Base-by-base conservation (phyloP, 1,140 invertebrate genomes). In the Cotesia chilonis region DNA sequence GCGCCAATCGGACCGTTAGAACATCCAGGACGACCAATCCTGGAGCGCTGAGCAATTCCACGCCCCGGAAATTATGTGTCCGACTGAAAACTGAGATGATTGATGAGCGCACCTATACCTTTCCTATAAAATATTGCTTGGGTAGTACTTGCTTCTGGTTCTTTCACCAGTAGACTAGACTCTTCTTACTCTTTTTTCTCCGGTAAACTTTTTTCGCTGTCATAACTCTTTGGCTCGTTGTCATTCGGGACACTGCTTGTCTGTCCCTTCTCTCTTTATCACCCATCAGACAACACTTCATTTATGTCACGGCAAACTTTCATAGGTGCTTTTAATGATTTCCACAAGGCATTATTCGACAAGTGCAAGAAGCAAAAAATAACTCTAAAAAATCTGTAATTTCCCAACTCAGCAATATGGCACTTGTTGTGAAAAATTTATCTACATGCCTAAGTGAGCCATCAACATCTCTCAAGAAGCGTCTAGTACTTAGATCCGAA, bases 21-120 rank as follows among this genome's bases (percentile, higher is more conserved):
- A 77, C 78, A 77, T 71, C 66, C 63, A 72, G 57, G 76, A 65
- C 76, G 74, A 77, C 77, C 73, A 78, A 79, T 75, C 76, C 75
- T 75, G 70, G 69, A 68, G 72, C 73, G 73, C 76, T 78, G 78
- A 80, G 79, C 77, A 74, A 78, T 80, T 82, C 75, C 76, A 79
- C 77, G 76, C 76, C 79, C 78, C 80, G 80, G 78, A 86, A 86
- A 85, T 85, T 85, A 85, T 84, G 79, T 85, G 84, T 85, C 84
- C 78, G 83, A 84, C 79, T 84, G 80, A 84, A 85, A 84, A 85
- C 83, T 85, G 76, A 67, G 78, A 82, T 85, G 83, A 85, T 85
- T 84, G 83, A 85, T 85, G 83, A 84, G 81, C 76, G 6, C 75
- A 69, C 37, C 28, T 57, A 54, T 74, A 17, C 52, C 41, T 37